Evolutionary conservation across 1,140 invertebrate species (phyloP).

Genomic region (Diachasmimorpha longicaudata): DNA sequence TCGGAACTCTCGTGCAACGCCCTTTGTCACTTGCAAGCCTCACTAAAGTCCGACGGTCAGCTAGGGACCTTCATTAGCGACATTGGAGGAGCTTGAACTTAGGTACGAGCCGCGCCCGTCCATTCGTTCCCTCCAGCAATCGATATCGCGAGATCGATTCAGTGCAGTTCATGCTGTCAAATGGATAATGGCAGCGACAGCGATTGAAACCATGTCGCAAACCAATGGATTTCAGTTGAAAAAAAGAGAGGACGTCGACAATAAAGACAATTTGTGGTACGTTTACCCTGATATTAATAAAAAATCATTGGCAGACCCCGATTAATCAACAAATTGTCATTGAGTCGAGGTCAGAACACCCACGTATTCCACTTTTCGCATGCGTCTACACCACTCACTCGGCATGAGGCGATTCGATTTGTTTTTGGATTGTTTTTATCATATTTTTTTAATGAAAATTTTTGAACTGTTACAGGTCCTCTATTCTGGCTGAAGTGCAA

Average conservation of each 20-base stretch:
- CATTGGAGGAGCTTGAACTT: background rate
- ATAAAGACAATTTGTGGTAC: conserved; percentile 73
- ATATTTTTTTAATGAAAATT: conserved; percentile 15
- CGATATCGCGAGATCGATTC: conserved; percentile 7
- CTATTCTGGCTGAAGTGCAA: conserved; percentile 92
- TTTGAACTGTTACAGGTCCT: conserved; percentile 73
- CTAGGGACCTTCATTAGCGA: background rate
- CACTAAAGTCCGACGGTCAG: no score
- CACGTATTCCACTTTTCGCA: background rate
- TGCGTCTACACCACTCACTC: conserved; percentile 12
- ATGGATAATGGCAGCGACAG: conserved; percentile 50
- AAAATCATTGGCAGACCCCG: conserved; percentile 3
- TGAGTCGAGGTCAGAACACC: background rate
- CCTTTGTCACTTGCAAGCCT: no score
- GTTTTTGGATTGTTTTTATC: background rate
- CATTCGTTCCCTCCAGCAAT: background rate
- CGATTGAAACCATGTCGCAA: conserved; percentile 57
- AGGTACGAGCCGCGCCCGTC: background rate
- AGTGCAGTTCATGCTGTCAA: conserved; percentile 31
- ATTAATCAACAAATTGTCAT: background rate
- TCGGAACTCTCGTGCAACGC: no score
- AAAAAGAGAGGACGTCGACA: conserved; percentile 69
- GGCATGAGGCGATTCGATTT: conserved; percentile 7
- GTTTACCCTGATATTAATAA: conserved; percentile 26
- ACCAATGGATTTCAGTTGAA: conserved; percentile 68